Evolutionary conservation across 35 echinoderm and acorn worm species (phyloP), one percentile per base, ranked within the genome.

Genomic region (Eucidaris tribuloides): DNA sequence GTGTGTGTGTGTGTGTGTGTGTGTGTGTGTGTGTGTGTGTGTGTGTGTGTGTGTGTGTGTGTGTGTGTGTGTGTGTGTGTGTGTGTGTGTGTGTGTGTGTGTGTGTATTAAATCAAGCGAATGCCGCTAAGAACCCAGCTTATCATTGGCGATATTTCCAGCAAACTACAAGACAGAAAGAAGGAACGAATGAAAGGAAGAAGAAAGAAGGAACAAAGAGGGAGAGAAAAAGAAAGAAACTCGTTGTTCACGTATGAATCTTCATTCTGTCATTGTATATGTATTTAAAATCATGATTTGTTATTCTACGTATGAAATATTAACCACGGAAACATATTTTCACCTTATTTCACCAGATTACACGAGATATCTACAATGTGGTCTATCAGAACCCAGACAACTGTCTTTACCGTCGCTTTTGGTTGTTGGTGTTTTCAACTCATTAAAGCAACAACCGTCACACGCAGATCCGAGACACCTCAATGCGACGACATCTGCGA

Each of bases 401-500:
- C 3, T 27, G 18, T 68, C 27, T 38, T 68, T 18, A 68, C 64
- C 18, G 64, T 68, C 28, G 64, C 64, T 35, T 68, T 68, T 38
- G 64, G 64, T 19, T 68, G 64, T 19, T 68, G 64, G 64, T 68
- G 64, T 30, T 68, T 68, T 35, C 28, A 30, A 14, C 35, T 68
- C 28, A 35, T 68, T 35, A 68, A 68, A 30, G n/a, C 64, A 30
- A 27, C 30, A 19, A 68, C 28, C 35, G 48, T 52, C 48, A 9
- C 9, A n/a, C 4, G 38, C 18, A 27, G 31, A 7, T 33, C 38
- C 4, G 28, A 68, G 24, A 59, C 56, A 15, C 56, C 56, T 3
- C n/a, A 59, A 59, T 68, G 64, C 13, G 64, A 68, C 64, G 64
- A 68, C 18, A 5, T 68, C 20, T 68, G 64, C 31, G 64, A 68